These are phyloP conservation scores for Neopelma chrysocephalum DNA, from an alignment of 2,797 vertebrate species.

Conservation along the genomic window DNA sequence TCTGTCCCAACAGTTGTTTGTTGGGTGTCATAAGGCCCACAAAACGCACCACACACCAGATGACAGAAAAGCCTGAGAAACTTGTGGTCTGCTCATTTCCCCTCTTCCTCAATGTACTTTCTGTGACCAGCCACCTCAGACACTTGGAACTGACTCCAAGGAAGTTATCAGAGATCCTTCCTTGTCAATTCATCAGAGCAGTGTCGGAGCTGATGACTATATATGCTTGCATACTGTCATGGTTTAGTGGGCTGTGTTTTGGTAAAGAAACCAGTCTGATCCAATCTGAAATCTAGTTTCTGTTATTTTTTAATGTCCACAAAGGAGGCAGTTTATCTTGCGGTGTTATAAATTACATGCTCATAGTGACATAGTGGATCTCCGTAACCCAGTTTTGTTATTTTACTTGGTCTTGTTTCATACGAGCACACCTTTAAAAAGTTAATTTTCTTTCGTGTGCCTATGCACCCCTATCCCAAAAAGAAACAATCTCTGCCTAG, in stretches of 20 bases:
- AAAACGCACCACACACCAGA: background rate
- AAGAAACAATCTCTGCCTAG: background rate
- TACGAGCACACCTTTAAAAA: background rate
- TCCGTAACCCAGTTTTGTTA: background rate
- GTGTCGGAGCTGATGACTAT: background rate
- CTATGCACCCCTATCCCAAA: background rate
- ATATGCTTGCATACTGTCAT: background rate
- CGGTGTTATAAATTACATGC: background rate
- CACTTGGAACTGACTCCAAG: background rate
- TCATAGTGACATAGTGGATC: background rate
- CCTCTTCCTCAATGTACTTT: background rate
- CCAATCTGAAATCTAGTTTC: background rate
- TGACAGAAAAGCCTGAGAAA: background rate
- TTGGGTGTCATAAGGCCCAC: background rate
- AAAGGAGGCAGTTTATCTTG: background rate
- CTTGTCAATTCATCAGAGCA: background rate
- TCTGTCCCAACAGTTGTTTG: background rate
- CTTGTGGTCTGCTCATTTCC: background rate
- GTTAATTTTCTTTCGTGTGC: conserved; percentile 10
- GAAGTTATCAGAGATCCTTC: background rate
- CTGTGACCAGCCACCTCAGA: background rate
- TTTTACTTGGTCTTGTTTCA: background rate
- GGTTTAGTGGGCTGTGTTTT: background rate
- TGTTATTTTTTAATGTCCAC: background rate
- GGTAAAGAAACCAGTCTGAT: background rate